phyloP scores from a whole-genome alignment of 2,888 invertebrate genomes.

The Lypha dubia region DNA sequence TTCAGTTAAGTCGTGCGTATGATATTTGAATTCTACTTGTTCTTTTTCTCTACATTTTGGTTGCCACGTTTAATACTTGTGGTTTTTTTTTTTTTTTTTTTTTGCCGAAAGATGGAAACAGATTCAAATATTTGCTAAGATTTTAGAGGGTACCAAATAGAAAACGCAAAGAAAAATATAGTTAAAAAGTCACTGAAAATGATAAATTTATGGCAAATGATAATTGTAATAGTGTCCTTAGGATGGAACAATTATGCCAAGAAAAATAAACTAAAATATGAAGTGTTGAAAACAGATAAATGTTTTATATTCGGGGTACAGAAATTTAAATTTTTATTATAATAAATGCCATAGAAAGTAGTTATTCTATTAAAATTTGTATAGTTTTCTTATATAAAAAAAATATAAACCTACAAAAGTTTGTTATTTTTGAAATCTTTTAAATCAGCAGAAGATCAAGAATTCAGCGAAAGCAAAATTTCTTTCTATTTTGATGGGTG shows the following conservation, averaged over 20 bases:
- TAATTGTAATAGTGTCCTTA: conserved; percentile 51
- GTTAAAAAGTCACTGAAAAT: conserved; percentile 68
- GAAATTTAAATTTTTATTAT: neutral
- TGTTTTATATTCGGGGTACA: neutral
- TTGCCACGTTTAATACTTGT: neutral
- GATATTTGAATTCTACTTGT: conserved; percentile 48
- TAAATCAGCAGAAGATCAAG: too few species aligned
- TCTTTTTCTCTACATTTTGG: neutral
- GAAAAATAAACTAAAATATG: too few species aligned
- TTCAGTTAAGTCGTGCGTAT: conserved; percentile 70
- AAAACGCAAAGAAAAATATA: conserved; percentile 51
- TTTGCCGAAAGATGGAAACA: conserved; percentile 26
- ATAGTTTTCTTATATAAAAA: too few species aligned
- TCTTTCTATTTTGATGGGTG: too few species aligned
- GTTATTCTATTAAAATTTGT: neutral
- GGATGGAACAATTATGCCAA: conserved; percentile 2
- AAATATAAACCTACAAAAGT: too few species aligned
- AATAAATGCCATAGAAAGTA: neutral
- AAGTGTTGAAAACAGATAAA: conserved; percentile 26
- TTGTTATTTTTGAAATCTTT: too few species aligned
- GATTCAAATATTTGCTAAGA: conserved; percentile 50
- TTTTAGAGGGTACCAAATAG: conserved; percentile 16
- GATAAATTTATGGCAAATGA: conserved; percentile 72
- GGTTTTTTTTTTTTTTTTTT: too few species aligned
- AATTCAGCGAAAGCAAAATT: too few species aligned